Percentiles rank a stretch among this genome's conserved stretches.
phyloP scores from a whole-genome alignment of 1,140 invertebrate genomes.

The Solenopsis fugax region DNA sequence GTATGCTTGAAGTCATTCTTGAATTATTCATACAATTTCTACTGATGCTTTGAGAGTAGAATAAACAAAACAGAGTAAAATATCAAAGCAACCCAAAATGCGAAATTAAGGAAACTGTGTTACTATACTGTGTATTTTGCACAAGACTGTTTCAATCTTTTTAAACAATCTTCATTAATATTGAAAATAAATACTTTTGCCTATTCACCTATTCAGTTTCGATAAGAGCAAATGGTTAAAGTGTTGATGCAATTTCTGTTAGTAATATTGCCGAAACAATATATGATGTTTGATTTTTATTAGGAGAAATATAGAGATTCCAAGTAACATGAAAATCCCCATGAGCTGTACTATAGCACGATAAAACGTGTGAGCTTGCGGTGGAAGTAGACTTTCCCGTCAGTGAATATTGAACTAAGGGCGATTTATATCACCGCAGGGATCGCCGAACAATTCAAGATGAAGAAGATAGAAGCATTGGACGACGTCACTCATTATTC shows the following conservation, averaged over 20 bases:
- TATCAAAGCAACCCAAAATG: background rate
- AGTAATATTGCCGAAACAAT: background rate
- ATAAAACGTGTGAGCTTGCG: conserved; percentile 44
- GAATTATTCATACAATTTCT: conserved; percentile 53
- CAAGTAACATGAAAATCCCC: conserved; percentile 42
- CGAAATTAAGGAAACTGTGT: background rate
- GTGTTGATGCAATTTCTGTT: background rate
- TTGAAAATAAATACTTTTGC: background rate
- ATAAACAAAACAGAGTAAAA: background rate
- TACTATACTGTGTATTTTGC: no score
- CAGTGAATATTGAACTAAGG: conserved; percentile 46
- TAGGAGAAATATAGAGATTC: background rate
- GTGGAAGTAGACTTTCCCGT: conserved; percentile 9
- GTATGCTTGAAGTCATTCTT: conserved; percentile 4
- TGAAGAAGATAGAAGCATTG: background rate
- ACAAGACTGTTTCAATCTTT: background rate
- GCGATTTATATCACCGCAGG: conserved; percentile 44
- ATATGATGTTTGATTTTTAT: conserved; percentile 18
- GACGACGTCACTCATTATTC: background rate
- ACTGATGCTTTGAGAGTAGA: background rate
- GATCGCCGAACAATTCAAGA: background rate
- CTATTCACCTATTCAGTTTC: no score
- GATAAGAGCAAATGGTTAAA: background rate
- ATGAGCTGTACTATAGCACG: background rate
- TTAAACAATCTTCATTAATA: background rate